These are phyloP conservation scores for Xylophagus ater DNA, from an alignment of 2,888 invertebrate genomes.

Conservation along the genomic window DNA sequence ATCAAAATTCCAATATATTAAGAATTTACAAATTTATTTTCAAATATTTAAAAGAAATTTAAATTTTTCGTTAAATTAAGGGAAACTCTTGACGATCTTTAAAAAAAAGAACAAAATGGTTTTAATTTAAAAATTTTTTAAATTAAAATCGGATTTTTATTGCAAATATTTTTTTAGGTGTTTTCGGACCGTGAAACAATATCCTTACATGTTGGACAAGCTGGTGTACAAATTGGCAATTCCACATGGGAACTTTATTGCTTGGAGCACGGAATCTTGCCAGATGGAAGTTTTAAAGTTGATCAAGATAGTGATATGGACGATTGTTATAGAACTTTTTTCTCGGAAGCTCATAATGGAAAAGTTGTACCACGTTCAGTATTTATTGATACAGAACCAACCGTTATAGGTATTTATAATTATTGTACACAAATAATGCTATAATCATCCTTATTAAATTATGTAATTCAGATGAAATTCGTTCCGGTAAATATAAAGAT, in stretches of 20 bases:
- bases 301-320: constrained; percentile 34
- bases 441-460: not conserved
- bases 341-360: constrained; percentile 66
- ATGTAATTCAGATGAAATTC: constrained; percentile 49
- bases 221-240: constrained; percentile 70
- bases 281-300: constrained; percentile 55
- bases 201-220: constrained; percentile 71
- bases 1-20: constrained; percentile 2
- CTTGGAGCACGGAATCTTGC: constrained; percentile 63
- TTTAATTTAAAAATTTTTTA: not conserved
- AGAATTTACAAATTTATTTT: constrained; percentile 1
- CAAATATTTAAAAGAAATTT: constrained; percentile 1
- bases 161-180: constrained; percentile 15
- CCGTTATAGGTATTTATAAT: constrained; percentile 74
- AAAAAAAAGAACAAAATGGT: not conserved
- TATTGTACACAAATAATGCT: not conserved
- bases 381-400: constrained; percentile 81
- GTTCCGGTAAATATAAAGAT: constrained; percentile 55
- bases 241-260: constrained; percentile 72
- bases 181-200: constrained; percentile 57
- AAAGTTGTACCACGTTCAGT: constrained; percentile 79
- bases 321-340: constrained; percentile 56
- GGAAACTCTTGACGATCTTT: not conserved
- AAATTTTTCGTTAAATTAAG: not conserved
- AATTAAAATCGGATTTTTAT: too few relatives aligned